Conservation (phyloP, 1,140 invertebrate genomes). For the Fopius arisanus region DNA sequence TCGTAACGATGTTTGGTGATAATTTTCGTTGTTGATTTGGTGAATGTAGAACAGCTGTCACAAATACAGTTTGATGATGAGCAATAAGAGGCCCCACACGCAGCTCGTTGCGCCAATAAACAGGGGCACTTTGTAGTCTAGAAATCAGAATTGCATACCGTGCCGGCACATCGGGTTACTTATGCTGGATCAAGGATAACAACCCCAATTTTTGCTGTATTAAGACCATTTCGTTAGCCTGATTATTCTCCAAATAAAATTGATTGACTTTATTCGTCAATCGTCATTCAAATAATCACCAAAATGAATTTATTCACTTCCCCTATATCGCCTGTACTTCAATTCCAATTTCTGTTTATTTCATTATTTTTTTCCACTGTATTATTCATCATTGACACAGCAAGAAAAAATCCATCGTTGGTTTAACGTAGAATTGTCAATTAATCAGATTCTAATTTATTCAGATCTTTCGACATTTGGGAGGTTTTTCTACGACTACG, state of each 20-base stretch:
- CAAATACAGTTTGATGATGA: slow-evolving; percentile 77
- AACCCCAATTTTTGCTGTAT: slow-evolving; percentile 27
- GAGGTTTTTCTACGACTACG: slow-evolving; percentile 8
- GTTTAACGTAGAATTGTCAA: neutral
- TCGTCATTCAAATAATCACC: neutral
- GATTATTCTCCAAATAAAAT: neutral
- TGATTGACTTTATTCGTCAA: neutral
- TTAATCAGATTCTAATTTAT: neutral
- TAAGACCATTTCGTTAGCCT: neutral
- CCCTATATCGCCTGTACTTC: neutral
- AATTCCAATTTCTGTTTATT: slow-evolving; percentile 11
- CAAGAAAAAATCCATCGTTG: neutral
- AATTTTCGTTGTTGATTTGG: slow-evolving; percentile 15
- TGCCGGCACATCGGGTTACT: slow-evolving; percentile 50
- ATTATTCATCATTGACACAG: neutral
- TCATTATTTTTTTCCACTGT: neutral
- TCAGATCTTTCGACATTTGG: slow-evolving; percentile 10
- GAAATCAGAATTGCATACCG: slow-evolving; percentile 67
- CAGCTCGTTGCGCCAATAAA: slow-evolving; percentile 77
- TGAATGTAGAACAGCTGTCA: slow-evolving; percentile 65
- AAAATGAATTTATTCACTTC: neutral
- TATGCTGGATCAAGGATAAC: slow-evolving; percentile 30
- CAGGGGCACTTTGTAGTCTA: slow-evolving; percentile 74
- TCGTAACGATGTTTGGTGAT: slow-evolving; percentile 56
- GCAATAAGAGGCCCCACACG: slow-evolving; percentile 74